Conservation (phyloP, 1,140 invertebrate species). For the Acromyrmex echinatior region DNA sequence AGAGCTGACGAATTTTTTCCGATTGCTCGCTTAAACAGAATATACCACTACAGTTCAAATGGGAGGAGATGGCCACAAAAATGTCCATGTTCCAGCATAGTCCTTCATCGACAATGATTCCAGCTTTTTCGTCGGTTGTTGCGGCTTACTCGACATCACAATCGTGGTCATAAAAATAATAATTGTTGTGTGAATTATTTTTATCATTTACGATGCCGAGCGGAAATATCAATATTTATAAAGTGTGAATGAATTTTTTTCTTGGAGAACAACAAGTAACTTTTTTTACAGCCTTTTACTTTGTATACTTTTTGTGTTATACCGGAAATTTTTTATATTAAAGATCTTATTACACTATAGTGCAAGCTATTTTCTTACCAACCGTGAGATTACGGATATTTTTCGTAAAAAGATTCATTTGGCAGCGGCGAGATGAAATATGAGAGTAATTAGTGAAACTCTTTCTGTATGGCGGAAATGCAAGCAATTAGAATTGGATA, state of each 20-base stretch:
- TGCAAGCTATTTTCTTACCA: neutral
- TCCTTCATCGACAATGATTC: constrained; percentile 14
- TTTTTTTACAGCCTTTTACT: neutral
- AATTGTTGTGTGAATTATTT: neutral
- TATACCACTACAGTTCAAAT: constrained; percentile 32
- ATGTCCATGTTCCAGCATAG: neutral
- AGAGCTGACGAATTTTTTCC: constrained; percentile 43
- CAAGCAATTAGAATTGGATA: constrained; percentile 59
- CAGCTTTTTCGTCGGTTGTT: constrained; percentile 19
- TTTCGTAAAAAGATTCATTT: constrained; percentile 39
- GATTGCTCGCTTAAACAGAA: constrained; percentile 18
- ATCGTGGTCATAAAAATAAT: constrained; percentile 3
- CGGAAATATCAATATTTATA: neutral
- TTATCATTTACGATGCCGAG: neutral
- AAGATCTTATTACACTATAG: constrained; percentile 13
- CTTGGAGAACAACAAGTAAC: neutral
- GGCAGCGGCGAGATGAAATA: constrained; percentile 41
- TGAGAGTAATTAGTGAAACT: constrained; percentile 51
- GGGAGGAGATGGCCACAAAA: constrained; percentile 37
- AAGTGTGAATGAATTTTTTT: constrained; percentile 2
- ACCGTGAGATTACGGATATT: constrained; percentile 23
- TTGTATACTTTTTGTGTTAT: neutral
- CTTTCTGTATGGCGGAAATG: constrained; percentile 16
- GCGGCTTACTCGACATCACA: constrained; percentile 6
- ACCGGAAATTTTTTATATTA: constrained; percentile 1